Evolutionary conservation across 2,888 invertebrate genomes (phyloP).

Genomic region (Rhopalosiphum nymphaeae): DNA sequence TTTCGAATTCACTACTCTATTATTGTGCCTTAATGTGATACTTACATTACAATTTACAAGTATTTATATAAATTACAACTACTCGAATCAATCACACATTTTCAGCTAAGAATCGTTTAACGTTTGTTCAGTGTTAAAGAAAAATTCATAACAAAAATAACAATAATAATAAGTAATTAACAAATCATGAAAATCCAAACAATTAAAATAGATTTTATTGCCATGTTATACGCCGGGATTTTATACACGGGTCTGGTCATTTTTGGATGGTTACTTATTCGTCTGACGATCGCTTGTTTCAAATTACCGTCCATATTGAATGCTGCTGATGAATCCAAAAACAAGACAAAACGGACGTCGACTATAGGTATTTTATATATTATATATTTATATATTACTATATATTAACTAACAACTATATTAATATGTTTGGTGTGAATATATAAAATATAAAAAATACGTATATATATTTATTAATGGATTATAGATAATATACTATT

Average conservation of each 20-base stretch:
- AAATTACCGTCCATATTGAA: constrained; percentile 29
- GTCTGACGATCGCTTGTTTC: constrained; percentile 52
- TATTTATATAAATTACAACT: not conserved
- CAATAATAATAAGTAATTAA: not conserved
- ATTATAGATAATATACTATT: not conserved
- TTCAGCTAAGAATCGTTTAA: not conserved
- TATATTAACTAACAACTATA: no score
- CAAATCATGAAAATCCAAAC: constrained; percentile 21
- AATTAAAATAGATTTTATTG: constrained; percentile 33
- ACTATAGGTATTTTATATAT: not conserved
- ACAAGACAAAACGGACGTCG: not conserved
- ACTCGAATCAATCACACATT: not conserved
- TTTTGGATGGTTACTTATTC: constrained; percentile 50
- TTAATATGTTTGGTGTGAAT: not conserved
- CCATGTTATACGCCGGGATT: constrained; percentile 28
- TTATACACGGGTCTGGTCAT: constrained; percentile 49
- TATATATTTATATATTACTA: no score
- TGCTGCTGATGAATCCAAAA: not conserved
- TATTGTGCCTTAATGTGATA: not conserved
- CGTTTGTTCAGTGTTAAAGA: not conserved
- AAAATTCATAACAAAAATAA: not conserved
- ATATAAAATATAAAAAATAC: not conserved
- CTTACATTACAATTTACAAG: not conserved
- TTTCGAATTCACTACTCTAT: not conserved
- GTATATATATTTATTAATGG: not conserved